phyloP scores from a whole-genome alignment of 2,113 vertebrate genomes.

The Hypomesus transpacificus region DNA sequence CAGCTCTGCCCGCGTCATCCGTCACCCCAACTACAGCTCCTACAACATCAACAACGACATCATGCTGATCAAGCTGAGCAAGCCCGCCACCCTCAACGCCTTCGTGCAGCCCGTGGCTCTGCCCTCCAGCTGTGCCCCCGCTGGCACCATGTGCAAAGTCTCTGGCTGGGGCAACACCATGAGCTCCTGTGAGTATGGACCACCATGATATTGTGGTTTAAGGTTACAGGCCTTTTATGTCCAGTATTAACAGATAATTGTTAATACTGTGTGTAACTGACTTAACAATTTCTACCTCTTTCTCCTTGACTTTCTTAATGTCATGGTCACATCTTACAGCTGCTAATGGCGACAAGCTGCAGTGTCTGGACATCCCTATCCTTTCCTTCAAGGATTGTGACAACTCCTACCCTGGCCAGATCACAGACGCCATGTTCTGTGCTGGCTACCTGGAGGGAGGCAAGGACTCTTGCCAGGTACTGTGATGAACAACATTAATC shows the following conservation, averaged over 20 bases:
- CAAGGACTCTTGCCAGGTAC: conserved; percentile 77
- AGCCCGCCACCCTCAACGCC: conserved; percentile 4
- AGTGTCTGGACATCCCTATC: conserved; percentile 58
- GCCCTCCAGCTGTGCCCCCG: conserved; percentile 7
- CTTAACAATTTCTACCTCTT: neutral
- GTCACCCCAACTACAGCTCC: conserved; percentile 7
- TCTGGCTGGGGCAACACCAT: conserved; percentile 8
- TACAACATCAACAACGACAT: conserved; percentile 9
- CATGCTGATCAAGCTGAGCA: conserved; percentile 14
- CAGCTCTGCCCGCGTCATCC: neutral
- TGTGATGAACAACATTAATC: neutral
- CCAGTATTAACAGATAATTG: neutral
- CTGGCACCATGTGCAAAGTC: conserved; percentile 8
- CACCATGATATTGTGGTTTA: neutral
- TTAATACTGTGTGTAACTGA: neutral
- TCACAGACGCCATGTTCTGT: conserved; percentile 75
- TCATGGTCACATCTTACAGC: neutral
- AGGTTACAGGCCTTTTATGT: neutral
- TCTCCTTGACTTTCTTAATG: no score
- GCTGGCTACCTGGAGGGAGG: conserved; percentile 75
- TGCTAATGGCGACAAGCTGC: conserved; percentile 18
- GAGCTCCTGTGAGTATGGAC: neutral
- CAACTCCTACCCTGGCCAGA: conserved; percentile 64
- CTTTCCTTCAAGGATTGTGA: conserved; percentile 63
- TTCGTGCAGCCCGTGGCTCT: conserved; percentile 2